phyloP scores from a whole-genome alignment of 2,888 invertebrate species.

The Lathronympha strigana region DNA sequence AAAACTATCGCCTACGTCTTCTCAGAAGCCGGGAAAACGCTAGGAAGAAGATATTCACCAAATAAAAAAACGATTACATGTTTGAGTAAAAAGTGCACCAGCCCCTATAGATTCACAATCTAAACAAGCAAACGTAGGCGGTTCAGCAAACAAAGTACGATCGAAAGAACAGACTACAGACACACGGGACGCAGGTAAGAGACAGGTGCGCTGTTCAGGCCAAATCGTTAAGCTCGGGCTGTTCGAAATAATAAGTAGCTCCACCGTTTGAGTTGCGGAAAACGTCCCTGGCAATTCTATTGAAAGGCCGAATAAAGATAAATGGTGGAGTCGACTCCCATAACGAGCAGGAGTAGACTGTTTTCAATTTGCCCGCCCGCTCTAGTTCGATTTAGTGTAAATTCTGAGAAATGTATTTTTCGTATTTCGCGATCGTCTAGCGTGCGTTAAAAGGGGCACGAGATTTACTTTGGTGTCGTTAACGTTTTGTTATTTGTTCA shows the following conservation, averaged over 20 bases:
- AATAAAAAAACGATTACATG: background rate
- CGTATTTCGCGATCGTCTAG: slow-evolving; percentile 44
- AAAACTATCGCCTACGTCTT: no score
- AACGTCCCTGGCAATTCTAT: slow-evolving; percentile 79
- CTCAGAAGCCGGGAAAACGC: no score
- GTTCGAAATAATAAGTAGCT: slow-evolving; percentile 82
- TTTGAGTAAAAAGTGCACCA: background rate
- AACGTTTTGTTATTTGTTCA: slow-evolving; percentile 42
- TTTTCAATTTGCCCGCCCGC: slow-evolving; percentile 77
- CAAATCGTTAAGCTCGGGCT: slow-evolving; percentile 77
- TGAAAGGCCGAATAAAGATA: slow-evolving; percentile 82
- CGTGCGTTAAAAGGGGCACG: slow-evolving; percentile 43
- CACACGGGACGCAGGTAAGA: slow-evolving; percentile 40
- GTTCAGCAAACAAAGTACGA: slow-evolving; percentile 31
- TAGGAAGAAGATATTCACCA: no score
- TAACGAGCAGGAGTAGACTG: slow-evolving; percentile 80
- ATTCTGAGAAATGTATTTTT: slow-evolving; percentile 63
- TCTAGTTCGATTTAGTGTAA: slow-evolving; percentile 73
- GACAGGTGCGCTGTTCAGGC: slow-evolving; percentile 70
- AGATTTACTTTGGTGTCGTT: slow-evolving; percentile 42
- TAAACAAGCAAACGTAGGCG: slow-evolving; percentile 6
- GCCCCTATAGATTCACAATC: background rate
- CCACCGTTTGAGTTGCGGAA: slow-evolving; percentile 77
- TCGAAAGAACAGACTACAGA: slow-evolving; percentile 22
- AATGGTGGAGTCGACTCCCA: slow-evolving; percentile 74